Base-by-base conservation (phyloP, 1,140 invertebrate species). In the Plodia interpunctella region DNA sequence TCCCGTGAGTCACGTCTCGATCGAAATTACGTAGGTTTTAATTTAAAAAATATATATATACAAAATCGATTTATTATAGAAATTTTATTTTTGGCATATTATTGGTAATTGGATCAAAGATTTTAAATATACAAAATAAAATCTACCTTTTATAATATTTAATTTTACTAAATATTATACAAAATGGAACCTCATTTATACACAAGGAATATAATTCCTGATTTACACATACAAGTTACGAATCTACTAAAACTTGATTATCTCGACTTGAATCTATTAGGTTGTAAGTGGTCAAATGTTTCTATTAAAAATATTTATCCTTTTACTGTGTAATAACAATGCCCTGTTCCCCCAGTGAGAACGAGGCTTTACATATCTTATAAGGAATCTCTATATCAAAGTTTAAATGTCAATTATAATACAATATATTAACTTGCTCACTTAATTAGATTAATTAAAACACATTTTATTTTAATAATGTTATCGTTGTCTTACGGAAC, bases 401-500 rank as follows among this genome's bases (percentile, higher is more conserved):
- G 15, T 15, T 6, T 15, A 44, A 44, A 44, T 44, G 38, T 44
- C 38, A 44, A 44, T 44, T 44, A 44, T 44, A 38, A 38, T 13
- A n/a, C n/a, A n/a, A n/a, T 11, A 35, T 35, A 35, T 11, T 35
- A n/a, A n/a, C 9, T 3, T 35, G 10, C 6, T 25, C 21, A 3
- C 21, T 6, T 32, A 3, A 9, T 32, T 32, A 10, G 30, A 32
- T n/a, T n/a, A n/a, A 44, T 15, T 15, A 44, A 15, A 11, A 44
- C 0, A 44, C 38, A 44, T 15, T 44, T 8, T 10, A 32, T 32
- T 32, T 32, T 44, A 44, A 15, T 44, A 44, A 15, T 44, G 38
- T 44, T 44, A 44, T 15, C 4, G 38, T 44, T 50, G 64, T 70
- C 72, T 74, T 75, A 70, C 70, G 68, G 70, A 67, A 72, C 72